A percentile compares a stretch with the other conserved stretches of the same genome.
phyloP scores from a whole-genome alignment of 2,797 vertebrate genomes.

The Borostomias antarcticus region DNA sequence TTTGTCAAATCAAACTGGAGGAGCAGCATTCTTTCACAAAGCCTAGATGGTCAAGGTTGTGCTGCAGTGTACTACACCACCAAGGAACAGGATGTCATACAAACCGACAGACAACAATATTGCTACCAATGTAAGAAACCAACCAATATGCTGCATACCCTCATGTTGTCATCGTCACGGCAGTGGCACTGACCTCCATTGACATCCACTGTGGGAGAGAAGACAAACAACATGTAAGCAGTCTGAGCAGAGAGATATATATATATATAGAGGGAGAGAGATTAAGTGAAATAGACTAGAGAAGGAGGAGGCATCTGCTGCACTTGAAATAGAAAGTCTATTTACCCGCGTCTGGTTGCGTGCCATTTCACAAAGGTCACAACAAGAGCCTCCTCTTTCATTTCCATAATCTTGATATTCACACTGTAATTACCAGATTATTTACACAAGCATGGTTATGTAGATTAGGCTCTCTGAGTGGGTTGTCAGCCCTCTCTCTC shows the following conservation, averaged over 20 bases:
- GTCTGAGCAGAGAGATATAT: not conserved
- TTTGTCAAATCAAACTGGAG: too few species aligned
- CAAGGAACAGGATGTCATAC: not conserved
- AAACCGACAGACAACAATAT: not conserved
- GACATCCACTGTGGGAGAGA: not conserved
- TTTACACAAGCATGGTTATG: conserved; percentile 42
- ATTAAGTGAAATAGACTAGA: conserved; percentile 4
- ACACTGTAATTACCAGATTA: conserved; percentile 53
- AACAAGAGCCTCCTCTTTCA: conserved; percentile 41
- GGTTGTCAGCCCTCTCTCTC: conserved; percentile 18
- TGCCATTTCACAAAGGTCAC: conserved; percentile 52
- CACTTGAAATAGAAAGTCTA: conserved; percentile 52
- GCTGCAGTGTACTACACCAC: too few species aligned
- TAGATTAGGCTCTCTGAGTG: conserved; percentile 17
- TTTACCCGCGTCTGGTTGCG: conserved; percentile 49
- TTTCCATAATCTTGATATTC: conserved; percentile 45
- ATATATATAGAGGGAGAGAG: not conserved
- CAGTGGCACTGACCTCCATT: not conserved
- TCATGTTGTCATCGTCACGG: not conserved
- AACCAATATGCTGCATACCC: not conserved
- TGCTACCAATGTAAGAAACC: not conserved
- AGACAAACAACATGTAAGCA: too few species aligned
- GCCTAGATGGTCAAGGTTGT: too few species aligned
- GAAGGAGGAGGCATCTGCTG: not conserved
- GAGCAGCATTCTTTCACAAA: too few species aligned